A percentile compares a stretch with the other conserved stretches of the same genome.
Conservation (phyloP, 2,113 vertebrate genomes). For the Cololabis saira region DNA sequence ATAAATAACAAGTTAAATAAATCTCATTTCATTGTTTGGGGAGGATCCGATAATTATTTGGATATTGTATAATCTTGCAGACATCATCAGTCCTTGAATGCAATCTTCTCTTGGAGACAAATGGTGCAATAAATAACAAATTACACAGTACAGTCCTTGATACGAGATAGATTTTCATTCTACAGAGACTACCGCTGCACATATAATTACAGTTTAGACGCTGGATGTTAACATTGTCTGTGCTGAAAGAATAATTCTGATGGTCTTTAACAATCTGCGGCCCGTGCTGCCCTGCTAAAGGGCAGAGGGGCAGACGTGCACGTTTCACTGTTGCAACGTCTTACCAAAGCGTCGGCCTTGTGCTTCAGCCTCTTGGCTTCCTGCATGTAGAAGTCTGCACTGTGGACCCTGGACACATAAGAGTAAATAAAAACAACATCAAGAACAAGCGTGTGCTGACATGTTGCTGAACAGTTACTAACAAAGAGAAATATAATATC, state of each 20-base stretch:
- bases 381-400: slow-evolving; percentile 95
- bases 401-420: slow-evolving; percentile 85
- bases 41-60: slow-evolving; percentile 58
- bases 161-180: slow-evolving; percentile 48
- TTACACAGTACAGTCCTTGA: slow-evolving; percentile 42
- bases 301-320: slow-evolving; percentile 3
- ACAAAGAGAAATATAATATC: slow-evolving; percentile 5
- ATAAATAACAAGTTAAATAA: slow-evolving; percentile 68
- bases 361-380: slow-evolving; percentile 96
- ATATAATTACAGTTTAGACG: slow-evolving; percentile 23
- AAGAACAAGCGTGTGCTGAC: slow-evolving; percentile 11
- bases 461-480: slow-evolving; percentile 17
- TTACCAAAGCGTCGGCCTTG: slow-evolving; percentile 95
- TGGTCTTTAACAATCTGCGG: background rate
- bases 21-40: slow-evolving; percentile 58
- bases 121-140: slow-evolving; percentile 67
- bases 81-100: slow-evolving; percentile 67
- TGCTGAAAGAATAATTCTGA: slow-evolving; percentile 5
- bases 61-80: slow-evolving; percentile 64
- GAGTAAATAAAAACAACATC: background rate
- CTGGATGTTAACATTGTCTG: slow-evolving; percentile 24
- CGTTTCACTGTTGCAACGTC: slow-evolving; percentile 19
- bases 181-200: slow-evolving; percentile 17
- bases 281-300: background rate
- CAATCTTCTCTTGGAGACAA: slow-evolving; percentile 55